phyloP scores from a whole-genome alignment of 2,113 vertebrate species.

The Gallinago jamesoni region DNA sequence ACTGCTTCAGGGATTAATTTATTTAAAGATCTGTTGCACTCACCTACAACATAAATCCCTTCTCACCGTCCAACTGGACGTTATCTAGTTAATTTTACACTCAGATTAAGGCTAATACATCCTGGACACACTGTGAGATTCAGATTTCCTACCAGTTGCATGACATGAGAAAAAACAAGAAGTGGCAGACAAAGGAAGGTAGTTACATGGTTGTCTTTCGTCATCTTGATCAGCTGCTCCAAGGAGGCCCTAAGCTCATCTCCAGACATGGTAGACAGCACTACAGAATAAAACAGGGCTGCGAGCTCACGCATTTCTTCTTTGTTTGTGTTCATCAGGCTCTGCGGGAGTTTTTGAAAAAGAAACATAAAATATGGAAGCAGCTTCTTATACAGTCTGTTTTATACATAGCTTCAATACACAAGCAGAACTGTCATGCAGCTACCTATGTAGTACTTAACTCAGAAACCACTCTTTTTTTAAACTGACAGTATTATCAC shows the following conservation, averaged over 20 bases:
- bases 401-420: background rate
- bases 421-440: background rate
- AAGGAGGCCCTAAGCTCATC: slow-evolving; percentile 87
- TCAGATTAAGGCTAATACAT: background rate
- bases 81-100: background rate
- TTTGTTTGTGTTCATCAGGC: slow-evolving; percentile 95
- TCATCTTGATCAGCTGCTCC: slow-evolving; percentile 90
- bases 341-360: slow-evolving; percentile 67
- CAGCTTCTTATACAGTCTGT: background rate
- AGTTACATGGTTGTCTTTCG: slow-evolving; percentile 91
- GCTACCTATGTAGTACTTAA: background rate
- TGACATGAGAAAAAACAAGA: background rate
- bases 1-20: background rate
- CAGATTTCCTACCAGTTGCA: background rate
- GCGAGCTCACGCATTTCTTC: slow-evolving; percentile 97
- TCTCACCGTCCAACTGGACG: background rate
- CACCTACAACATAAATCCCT: slow-evolving; percentile 1
- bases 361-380: background rate
- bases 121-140: background rate
- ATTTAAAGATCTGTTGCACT: background rate
- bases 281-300: slow-evolving; percentile 92
- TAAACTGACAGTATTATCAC: background rate
- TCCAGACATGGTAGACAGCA: slow-evolving; percentile 90
- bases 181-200: background rate
- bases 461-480: background rate